These are phyloP conservation scores for Idris sp. DNA, from an alignment of 1,140 invertebrate genomes.

Conservation along the genomic window DNA sequence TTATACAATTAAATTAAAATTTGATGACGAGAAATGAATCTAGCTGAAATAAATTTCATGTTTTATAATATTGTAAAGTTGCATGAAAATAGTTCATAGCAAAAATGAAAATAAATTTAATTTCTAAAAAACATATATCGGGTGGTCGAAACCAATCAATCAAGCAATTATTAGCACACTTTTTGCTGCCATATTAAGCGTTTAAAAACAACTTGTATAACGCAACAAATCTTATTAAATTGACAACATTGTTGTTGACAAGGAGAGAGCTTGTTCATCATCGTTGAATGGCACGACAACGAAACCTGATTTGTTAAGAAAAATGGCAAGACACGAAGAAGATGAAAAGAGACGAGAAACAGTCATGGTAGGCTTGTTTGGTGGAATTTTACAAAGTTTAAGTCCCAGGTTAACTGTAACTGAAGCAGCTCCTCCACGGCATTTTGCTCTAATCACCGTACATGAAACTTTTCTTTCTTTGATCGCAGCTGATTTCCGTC, in stretches of 20 bases:
- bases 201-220: slow-evolving; percentile 2
- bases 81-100: too few relatives aligned
- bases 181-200: not conserved
- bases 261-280: slow-evolving; percentile 17
- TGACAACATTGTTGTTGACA: slow-evolving; percentile 35
- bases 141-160: too few relatives aligned
- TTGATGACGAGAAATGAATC: too few relatives aligned
- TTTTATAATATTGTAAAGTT: too few relatives aligned
- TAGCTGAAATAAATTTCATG: too few relatives aligned
- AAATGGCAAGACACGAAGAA: slow-evolving; percentile 27
- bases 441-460: slow-evolving; percentile 58
- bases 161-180: too few relatives aligned
- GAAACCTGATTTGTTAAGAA: slow-evolving; percentile 18
- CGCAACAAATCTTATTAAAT: slow-evolving; percentile 25
- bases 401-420: slow-evolving; percentile 63
- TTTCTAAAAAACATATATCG: too few relatives aligned
- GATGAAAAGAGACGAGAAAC: slow-evolving; percentile 48
- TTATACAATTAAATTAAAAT: too few relatives aligned
- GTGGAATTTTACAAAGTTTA: slow-evolving; percentile 66
- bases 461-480: slow-evolving; percentile 47
- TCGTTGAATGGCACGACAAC: slow-evolving; percentile 18
- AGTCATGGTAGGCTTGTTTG: slow-evolving; percentile 66
- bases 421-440: slow-evolving; percentile 46
- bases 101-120: too few relatives aligned
- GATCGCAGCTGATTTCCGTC: slow-evolving; percentile 17